Base-by-base conservation (phyloP, 1,140 invertebrate genomes). In the Apocrypta bakeri region DNA sequence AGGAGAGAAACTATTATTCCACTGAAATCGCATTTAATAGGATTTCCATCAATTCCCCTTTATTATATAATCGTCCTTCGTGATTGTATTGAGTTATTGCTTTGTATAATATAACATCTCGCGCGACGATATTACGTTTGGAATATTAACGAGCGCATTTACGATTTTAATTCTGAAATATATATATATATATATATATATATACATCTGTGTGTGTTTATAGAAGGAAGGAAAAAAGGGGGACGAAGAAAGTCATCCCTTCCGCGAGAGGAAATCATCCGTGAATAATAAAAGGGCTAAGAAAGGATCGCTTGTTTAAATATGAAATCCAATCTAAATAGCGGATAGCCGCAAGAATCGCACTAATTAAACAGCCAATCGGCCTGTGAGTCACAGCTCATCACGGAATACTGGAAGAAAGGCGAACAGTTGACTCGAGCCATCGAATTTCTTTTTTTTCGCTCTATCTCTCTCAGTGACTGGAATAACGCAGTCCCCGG, bases 401-500 rank as follows among this genome's bases (percentile, higher is more conserved):
- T n/a, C n/a, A n/a, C n/a, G n/a, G n/a, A n/a, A n/a, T n/a, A n/a
- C n/a, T n/a, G n/a, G n/a, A n/a, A n/a, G n/a, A n/a, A n/a, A n/a
- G n/a, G n/a, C n/a, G 0, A 24, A 76, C 48, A 64, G 17, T 56
- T 56, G 33, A 37, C 48, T n/a, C 64, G 64, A 27, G n/a, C 17
- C 64, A 27, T 29, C 64, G 64, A 25, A 11, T 4, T 73, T 33
- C 31, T 40, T 73, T 73, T 76, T 61, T 61, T 27, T 68, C 29
- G 2, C 29, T 68, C 21, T 17, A 24, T 27, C 29, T 75, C 69
- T 76, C 75, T 75, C 56, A 17, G 24, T 2, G 31, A 37, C 78
- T 79, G 25, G 4, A 14, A n/a, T n/a, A n/a, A 8, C 66, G 21
- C 21, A 7, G 17, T 83, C 86, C 81, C 85, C 33, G 48, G 86